Evolutionary conservation across 92 coral and sea anemone genomes (phyloP), one percentile per base, ranked within the genome.

Genomic region (Isaurus tuberculatus): DNA sequence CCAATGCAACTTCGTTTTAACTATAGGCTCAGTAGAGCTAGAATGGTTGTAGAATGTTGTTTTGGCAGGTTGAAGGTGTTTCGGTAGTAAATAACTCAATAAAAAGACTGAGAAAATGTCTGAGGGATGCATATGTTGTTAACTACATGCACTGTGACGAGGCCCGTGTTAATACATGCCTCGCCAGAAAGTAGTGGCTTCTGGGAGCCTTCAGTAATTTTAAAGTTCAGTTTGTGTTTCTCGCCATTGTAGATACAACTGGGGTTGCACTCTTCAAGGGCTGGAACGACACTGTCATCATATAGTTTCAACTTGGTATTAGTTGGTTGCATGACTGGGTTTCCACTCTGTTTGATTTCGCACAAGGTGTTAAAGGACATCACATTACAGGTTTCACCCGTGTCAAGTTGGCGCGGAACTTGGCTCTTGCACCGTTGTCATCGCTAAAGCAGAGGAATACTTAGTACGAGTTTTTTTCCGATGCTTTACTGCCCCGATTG

Each of bases 91-190:
- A n/a, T n/a, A n/a, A n/a, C n/a, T n/a, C n/a, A n/a, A n/a, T n/a
- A n/a, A n/a, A n/a, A n/a, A n/a, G n/a, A n/a, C n/a, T n/a, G n/a
- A 51, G 60, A 1, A n/a, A n/a, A n/a, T n/a, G n/a, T n/a, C n/a
- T 60, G 32, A 19, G 80, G 43, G 32, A 14, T 36, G 15, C 33
- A 13, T 15, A 80, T 15, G 69, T 37, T 64, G 85, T 71, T 83
- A 55, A 75, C 63, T 15, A 85, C 57, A 55, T 83, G 80, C 43
- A 83, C 87, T 2, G 87, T 49, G 57, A 71, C 72, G 27, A 83
- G 79, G 36, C 80, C 80, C 70, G 72, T 83, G 25, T 57, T 83
- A 25, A 55, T 71, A 70, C 87, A 83, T 17, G 87, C 49, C 46
- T 71, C 71, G 20, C 80, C 87, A 29, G 87, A 49, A 43, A 83